Evolutionary conservation across 1,140 invertebrate species (phyloP), one percentile per base, ranked within the genome.

Genomic region (Halictus rubicundus): DNA sequence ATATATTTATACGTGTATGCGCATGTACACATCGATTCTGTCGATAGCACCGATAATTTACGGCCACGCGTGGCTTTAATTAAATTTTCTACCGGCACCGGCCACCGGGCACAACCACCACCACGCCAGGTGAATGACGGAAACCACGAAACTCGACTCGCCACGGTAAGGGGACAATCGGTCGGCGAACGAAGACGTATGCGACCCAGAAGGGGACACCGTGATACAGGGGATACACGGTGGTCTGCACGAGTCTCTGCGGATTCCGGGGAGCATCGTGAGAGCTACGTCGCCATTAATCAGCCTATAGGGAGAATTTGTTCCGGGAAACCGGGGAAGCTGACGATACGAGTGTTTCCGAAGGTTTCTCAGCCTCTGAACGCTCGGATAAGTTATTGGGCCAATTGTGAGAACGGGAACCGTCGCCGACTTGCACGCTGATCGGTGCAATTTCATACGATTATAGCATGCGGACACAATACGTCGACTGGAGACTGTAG

Each of bases 11-110:
- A 32, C 5, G 32, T 32, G 32, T 32, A 32, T 32, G 5, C 5
- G 5, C 32, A 32, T 5, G 32, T 76, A 57, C 7, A 16, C n/a
- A n/a, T 57, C n/a, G 21, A 21, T n/a, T 64, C 71, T 72, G 83
- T 77, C 81, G 85, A 88, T 72, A 82, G 68, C 25, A 64, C 27
- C 60, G 75, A 82, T 88, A 88, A 90, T 90, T 90, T 89, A 91
- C 85, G 84, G 63, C 78, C 75, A 79, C 74, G 82, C 86, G 85
- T 77, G 78, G 86, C 83, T 88, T 90, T 85, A 90, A 89, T 91
- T 89, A 88, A 90, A 89, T 82, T 89, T 86, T 80, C 78, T 84
- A 78, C 63, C 61, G 46, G 16, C 65, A 32, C 32, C 21, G 42
- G 42, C 42, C 42, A 10, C 2, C 25, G 10, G 42, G 75, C 42